Base-by-base conservation (phyloP, 2,797 vertebrate genomes). In the Sparidentex hasta region DNA sequence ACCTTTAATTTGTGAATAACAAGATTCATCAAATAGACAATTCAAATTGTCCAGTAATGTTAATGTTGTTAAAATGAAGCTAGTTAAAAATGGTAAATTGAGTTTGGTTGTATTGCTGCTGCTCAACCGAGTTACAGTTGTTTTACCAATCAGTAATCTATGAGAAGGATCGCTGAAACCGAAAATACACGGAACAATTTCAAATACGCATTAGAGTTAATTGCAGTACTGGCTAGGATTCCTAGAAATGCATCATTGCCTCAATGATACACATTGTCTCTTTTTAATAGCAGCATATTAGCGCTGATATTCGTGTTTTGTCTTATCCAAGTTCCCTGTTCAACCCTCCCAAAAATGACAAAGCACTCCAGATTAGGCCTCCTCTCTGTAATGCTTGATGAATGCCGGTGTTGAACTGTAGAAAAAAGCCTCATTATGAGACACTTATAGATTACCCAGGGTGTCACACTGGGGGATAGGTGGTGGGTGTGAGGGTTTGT, bases 391-490 rank as follows among this genome's bases (percentile, higher is more conserved):
- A 88, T 70, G 78, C 82, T 87, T 91, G 90, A 92, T 91, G 85
- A 91, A 92, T 85, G 87, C 87, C 20, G 71, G 71, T 87, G 89
- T 79, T 93, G 90, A 91, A 91, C 85, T 86, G 81, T 75, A 91
- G 90, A 91, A 92, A 90, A 90, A 91, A 87, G 91, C 80, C 93
- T 93, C 92, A 94, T 92, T 92, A 93, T 55, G 74, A 91, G 92
- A 91, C 91, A 92, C 90, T 93, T 93, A 93, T 92, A 92, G 92
- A 94, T 93, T 93, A 93, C 81, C 89, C 87, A 83, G 87, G 75
- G 87, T 93, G 90, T 90, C 86, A 92, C 90, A 65, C 80, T 33
- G 72, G 88, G 86, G 92, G 86, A 89, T 82, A 84, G 86, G 75
- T 70, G 83, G 88, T 87, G 85, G 91, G 87, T 90, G 90, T 89